Evolutionary conservation across 1,140 invertebrate species (phyloP).

Genomic region (Conus betulinus): DNA sequence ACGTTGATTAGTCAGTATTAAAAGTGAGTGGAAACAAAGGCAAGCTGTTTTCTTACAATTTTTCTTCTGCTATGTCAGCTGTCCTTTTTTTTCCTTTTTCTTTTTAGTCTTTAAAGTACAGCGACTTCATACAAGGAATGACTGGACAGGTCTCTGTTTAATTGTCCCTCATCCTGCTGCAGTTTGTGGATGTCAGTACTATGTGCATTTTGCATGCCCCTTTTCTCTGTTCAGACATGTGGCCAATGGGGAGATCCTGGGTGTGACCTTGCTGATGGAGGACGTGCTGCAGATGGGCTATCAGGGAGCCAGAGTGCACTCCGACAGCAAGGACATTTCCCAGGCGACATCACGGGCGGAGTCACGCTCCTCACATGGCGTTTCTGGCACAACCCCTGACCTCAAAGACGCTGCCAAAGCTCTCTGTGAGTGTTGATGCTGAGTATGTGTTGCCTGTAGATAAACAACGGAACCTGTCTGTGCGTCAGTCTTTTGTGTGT

Average conservation of each 20-base stretch:
- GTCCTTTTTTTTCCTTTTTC: too few relatives aligned
- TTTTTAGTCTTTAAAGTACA: too few relatives aligned
- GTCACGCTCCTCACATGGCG: constrained; percentile 12
- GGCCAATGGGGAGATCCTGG: constrained; percentile 74
- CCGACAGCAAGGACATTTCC: constrained; percentile 36
- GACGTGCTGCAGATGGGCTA: constrained; percentile 70
- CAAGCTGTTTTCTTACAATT: too few relatives aligned
- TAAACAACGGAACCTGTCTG: background rate
- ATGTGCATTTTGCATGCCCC: too few relatives aligned
- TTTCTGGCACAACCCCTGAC: constrained; percentile 34
- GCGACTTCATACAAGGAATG: too few relatives aligned
- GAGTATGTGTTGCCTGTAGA: background rate
- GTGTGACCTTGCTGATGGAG: constrained; percentile 73
- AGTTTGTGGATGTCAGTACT: too few relatives aligned
- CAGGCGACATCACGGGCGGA: constrained; percentile 33
- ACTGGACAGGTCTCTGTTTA: too few relatives aligned
- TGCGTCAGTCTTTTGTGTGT: too few relatives aligned
- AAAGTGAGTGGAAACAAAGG: too few relatives aligned
- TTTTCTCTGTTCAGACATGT: constrained; percentile 65
- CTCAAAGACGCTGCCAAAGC: constrained; percentile 42
- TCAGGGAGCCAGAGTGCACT: constrained; percentile 53
- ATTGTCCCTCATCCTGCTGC: too few relatives aligned
- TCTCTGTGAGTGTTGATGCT: constrained; percentile 31
- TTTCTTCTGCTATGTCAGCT: too few relatives aligned
- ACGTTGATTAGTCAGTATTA: too few relatives aligned